Conservation (phyloP, 2,113 vertebrate genomes). For the Brachyhypopomus gauderio region DNA sequence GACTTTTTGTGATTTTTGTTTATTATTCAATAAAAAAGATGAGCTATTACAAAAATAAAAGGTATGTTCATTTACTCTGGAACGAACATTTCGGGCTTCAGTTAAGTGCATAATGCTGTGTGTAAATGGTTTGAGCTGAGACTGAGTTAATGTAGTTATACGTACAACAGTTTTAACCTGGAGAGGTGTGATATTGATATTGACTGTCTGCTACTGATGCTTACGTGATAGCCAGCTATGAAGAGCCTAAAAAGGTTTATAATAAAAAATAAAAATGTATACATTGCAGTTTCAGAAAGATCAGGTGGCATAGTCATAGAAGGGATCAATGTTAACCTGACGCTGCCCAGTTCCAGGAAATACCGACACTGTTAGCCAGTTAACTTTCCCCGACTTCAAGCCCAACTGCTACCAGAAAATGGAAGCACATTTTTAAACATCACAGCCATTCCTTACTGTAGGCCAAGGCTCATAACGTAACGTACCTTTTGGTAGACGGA, state of each 20-base stretch:
- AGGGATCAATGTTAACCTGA: no score
- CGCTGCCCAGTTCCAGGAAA: not conserved
- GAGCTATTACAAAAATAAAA: conserved; percentile 10
- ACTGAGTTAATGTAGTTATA: not conserved
- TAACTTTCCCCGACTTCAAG: not conserved
- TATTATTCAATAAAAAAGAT: conserved; percentile 36
- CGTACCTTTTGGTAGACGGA: not conserved
- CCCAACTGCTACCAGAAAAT: not conserved
- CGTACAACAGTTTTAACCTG: not conserved
- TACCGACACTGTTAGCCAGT: not conserved
- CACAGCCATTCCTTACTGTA: no score
- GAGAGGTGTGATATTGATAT: not conserved
- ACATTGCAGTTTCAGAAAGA: no score
- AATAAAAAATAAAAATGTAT: not conserved
- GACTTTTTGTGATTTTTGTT: conserved; percentile 31
- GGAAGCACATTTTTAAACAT: not conserved
- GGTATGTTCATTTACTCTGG: not conserved
- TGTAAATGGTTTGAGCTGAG: not conserved
- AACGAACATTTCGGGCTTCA: not conserved
- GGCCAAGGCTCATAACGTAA: no score
- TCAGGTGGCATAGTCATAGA: no score
- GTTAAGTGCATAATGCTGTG: not conserved
- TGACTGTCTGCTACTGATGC: no score
- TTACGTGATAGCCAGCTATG: no score
- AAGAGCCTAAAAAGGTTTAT: no score